Evolutionary conservation across 2,888 invertebrate genomes (phyloP), one percentile per base, ranked within the genome.

Genomic region (Cephus sareptanus): DNA sequence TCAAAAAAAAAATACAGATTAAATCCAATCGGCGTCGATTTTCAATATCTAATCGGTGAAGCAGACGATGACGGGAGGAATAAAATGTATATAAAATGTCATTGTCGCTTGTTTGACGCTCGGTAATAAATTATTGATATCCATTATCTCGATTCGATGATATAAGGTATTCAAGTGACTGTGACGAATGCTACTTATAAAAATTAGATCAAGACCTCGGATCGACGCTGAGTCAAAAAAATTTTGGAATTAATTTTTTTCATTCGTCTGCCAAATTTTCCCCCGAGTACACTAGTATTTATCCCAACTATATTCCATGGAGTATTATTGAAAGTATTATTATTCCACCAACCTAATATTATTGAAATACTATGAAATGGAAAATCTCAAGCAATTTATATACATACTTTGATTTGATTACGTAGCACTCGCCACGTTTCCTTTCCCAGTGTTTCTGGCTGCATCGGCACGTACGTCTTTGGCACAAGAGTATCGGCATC

Each of bases 371-470:
- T 37, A 13, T 15, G 4, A 37, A 37, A 37, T 4, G 4, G 4
- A 37, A 13, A 37, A 37, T 0, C 37, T 13, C 13, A 15, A 15
- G 4, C 12, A 12, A 2, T 56, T 56, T 23, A 23, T 23, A 56
- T 56, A 56, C 71, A 3, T 82, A 91, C 90, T 87, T 87, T 87
- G 56, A 89, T 84, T 83, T 87, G 79, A 77, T 96, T 96, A 75
- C 95, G 92, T 13, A 96, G 89, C 40, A 95, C 93, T 13, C 96
- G 93, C 94, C 95, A 95, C 0, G 95, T 95, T 40, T 93, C 92
- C 68, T 92, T 92, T 6, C 94, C 94, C 73, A 93, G 87, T 0
- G 96, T 95, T 88, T 96, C 96, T 0, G 94, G 93, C 88, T 96
- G 96, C 79, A 96, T 87, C 81, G 93, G 92, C 0, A 94, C 89